These are phyloP conservation scores for Drosophila mauritiana DNA, from an alignment of 1,140 invertebrate species.

Conservation along the genomic window DNA sequence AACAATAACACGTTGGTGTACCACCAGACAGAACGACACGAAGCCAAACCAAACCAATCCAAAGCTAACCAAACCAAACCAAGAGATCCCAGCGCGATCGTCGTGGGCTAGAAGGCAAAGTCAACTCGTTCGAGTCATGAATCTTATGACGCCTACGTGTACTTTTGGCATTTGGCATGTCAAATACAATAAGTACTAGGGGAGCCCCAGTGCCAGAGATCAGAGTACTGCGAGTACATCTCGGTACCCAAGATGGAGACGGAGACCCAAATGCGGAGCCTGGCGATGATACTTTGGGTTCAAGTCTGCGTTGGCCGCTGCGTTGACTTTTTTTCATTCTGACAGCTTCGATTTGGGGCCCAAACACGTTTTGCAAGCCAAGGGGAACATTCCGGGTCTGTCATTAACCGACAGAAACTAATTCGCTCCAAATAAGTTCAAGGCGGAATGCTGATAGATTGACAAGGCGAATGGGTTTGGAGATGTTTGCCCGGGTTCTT, in stretches of 20 bases:
- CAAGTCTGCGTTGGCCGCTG: conserved; percentile 19
- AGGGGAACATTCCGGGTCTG: conserved; percentile 30
- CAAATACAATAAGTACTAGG: conserved; percentile 80
- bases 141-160: conserved; percentile 80
- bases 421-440: conserved; percentile 54
- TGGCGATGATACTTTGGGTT: conserved; percentile 20
- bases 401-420: conserved; percentile 52
- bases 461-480: conserved; percentile 29
- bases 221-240: conserved; percentile 5
- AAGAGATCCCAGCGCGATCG: conserved; percentile 34
- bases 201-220: conserved; percentile 30
- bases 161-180: conserved; percentile 84
- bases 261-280: conserved; percentile 23
- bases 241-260: conserved; percentile 10
- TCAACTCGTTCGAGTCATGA: conserved; percentile 69
- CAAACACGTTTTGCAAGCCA: conserved; percentile 23
- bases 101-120: conserved; percentile 60
- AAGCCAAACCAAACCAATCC: conserved; percentile 50
- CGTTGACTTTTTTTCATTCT: conserved; percentile 1
- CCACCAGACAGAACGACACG: conserved; percentile 21
- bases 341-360: conserved; percentile 22
- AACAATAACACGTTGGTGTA: conserved; percentile 74
- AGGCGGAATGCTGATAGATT: conserved; percentile 47
- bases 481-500: conserved; percentile 25
- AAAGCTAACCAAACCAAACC: conserved; percentile 5